These are phyloP conservation scores for Tachycineta bicolor DNA, from an alignment of 2,113 vertebrate species.

Conservation along the genomic window DNA sequence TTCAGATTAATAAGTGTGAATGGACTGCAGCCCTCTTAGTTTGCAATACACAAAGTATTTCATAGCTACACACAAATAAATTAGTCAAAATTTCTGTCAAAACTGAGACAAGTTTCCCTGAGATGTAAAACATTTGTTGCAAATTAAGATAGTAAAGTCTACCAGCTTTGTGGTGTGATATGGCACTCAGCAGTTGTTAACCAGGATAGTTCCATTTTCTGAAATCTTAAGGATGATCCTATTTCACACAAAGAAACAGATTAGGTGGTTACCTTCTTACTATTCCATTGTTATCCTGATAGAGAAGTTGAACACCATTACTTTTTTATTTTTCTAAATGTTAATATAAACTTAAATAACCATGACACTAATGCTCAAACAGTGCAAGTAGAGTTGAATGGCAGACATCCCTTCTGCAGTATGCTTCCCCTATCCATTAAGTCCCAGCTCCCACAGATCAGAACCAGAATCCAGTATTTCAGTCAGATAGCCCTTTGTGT, in stretches of 20 bases:
- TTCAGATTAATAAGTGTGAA: not conserved
- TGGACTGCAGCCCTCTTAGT: not conserved
- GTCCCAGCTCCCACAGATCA: not conserved
- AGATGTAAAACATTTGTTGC: not conserved
- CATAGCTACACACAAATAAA: not conserved
- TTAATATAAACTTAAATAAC: not conserved
- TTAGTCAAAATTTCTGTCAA: not conserved
- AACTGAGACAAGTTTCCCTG: not conserved
- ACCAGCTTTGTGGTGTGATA: not conserved
- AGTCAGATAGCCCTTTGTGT: rapidly evolving
- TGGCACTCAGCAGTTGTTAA: not conserved
- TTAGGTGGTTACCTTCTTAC: not conserved
- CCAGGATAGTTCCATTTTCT: not conserved
- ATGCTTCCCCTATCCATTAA: not conserved
- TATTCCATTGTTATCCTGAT: not conserved
- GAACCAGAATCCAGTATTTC: not conserved
- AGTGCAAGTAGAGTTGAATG: not conserved
- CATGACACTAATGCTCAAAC: not conserved
- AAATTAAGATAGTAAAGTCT: not conserved
- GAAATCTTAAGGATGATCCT: not conserved
- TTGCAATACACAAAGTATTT: not conserved
- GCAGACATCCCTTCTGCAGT: not conserved
- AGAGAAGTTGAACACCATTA: not conserved
- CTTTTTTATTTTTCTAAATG: not conserved
- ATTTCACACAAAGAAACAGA: not conserved